phyloP scores from a whole-genome alignment of 2,888 invertebrate genomes.

The Myopa testacea region DNA sequence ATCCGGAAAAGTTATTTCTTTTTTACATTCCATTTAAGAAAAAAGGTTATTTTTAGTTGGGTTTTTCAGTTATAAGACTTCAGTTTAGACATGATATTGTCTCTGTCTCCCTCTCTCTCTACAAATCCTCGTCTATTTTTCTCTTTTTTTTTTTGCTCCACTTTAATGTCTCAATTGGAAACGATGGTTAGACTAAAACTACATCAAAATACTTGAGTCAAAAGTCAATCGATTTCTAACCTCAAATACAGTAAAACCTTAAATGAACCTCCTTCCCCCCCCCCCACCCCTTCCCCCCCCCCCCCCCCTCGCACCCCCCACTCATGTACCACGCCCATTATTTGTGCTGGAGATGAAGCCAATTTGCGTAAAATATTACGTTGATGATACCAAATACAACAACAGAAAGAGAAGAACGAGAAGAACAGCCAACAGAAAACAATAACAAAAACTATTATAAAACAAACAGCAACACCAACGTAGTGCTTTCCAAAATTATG shows the following conservation, averaged over 20 bases:
- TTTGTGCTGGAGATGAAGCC: neutral
- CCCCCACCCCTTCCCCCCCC: no score
- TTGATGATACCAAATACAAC: neutral
- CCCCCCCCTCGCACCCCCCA: neutral
- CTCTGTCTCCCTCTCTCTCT: no score
- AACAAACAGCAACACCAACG: neutral
- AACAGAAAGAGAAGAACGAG: neutral
- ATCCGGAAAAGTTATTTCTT: no score
- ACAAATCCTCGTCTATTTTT: no score
- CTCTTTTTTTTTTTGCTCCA: neutral
- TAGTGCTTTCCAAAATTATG: neutral
- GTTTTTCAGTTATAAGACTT: no score
- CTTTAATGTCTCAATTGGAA: neutral
- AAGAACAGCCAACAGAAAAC: neutral
- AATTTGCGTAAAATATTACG: conserved; percentile 34
- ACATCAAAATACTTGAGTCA: neutral
- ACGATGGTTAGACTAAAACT: no score
- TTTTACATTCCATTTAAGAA: no score
- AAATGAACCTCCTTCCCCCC: no score
- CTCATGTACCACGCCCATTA: neutral
- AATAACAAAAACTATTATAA: no score
- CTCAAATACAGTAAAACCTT: neutral
- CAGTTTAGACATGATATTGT: no score
- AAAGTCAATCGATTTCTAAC: neutral
- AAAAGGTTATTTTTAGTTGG: no score